Percentiles rank a stretch among this genome's conserved stretches.
These are phyloP conservation scores for Epizoanthus rinbou DNA, from an alignment of 92 coral and sea anemone species.

Conservation along the genomic window DNA sequence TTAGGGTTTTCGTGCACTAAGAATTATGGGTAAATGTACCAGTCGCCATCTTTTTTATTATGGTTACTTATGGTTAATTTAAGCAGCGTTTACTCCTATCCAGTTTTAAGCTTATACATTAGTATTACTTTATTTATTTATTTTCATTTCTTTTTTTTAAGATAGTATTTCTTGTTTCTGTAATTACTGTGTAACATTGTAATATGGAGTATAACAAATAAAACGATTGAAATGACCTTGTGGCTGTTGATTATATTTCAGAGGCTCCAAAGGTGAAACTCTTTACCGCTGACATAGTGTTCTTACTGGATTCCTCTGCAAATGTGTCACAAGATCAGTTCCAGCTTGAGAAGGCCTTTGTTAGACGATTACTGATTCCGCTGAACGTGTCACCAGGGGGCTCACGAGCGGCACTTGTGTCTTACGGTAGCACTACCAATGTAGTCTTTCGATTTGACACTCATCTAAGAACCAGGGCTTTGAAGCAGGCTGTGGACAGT, in stretches of 20 bases:
- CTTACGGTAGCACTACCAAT: slow-evolving; percentile 47
- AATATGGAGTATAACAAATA: too few species aligned
- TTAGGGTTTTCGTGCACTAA: too few species aligned
- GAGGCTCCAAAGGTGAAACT: slow-evolving; percentile 46
- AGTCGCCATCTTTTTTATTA: too few species aligned
- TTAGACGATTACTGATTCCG: slow-evolving; percentile 54
- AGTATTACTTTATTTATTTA: too few species aligned
- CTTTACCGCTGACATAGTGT: slow-evolving; percentile 66
- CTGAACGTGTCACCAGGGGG: slow-evolving; percentile 63
- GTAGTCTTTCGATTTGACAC: slow-evolving; percentile 52
- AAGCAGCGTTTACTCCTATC: too few species aligned
- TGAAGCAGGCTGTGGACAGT: slow-evolving; percentile 22
- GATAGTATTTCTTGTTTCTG: too few species aligned
- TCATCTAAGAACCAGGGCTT: slow-evolving; percentile 4
- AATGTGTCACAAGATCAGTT: slow-evolving; percentile 58
- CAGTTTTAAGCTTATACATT: too few species aligned
- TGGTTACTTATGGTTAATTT: too few species aligned
- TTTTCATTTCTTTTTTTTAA: too few species aligned
- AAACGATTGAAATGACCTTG: too few species aligned
- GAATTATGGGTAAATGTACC: too few species aligned
- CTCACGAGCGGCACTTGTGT: slow-evolving; percentile 64
- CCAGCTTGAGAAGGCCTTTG: slow-evolving; percentile 57
- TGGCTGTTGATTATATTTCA: background rate
- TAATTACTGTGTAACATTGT: too few species aligned
- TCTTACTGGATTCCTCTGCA: slow-evolving; percentile 69